Percentiles rank a stretch among this genome's conserved stretches.
Conservation (phyloP, 2,888 invertebrate species). For the Hypselothyrea guttata region DNA sequence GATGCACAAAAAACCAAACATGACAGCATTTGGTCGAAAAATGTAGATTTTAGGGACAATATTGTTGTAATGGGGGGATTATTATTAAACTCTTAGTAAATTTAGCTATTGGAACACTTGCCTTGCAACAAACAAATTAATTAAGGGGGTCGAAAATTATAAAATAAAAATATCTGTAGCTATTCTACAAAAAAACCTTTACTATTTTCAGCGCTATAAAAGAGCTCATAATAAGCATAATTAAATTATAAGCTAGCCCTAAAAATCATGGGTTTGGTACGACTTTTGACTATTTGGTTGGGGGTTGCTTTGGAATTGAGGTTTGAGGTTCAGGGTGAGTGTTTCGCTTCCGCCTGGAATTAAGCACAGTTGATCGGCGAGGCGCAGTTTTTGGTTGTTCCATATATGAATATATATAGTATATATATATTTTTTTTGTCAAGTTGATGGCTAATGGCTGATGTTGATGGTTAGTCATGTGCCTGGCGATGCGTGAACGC, state of each 20-base stretch:
- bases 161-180: no score
- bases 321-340: conserved; percentile 4
- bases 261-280: neutral
- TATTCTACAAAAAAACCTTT: no score
- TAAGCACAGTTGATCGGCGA: conserved; percentile 67
- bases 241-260: conserved; percentile 32
- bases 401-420: no score
- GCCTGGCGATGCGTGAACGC: conserved; percentile 67
- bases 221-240: conserved; percentile 31
- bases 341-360: conserved; percentile 39
- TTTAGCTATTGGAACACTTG: no score
- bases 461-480: conserved; percentile 28
- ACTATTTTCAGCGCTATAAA: no score
- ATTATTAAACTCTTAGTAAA: no score
- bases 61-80: no score
- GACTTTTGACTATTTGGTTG: neutral
- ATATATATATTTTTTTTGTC: neutral
- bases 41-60: no score
- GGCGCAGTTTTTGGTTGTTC: conserved; percentile 32
- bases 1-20: no score
- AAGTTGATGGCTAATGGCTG: conserved; percentile 22
- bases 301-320: neutral
- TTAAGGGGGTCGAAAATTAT: no score
- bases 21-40: no score
- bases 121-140: no score